Evolutionary conservation across 2,888 invertebrate genomes (phyloP), one percentile per base, ranked within the genome.

Genomic region (Tethea ocularis): DNA sequence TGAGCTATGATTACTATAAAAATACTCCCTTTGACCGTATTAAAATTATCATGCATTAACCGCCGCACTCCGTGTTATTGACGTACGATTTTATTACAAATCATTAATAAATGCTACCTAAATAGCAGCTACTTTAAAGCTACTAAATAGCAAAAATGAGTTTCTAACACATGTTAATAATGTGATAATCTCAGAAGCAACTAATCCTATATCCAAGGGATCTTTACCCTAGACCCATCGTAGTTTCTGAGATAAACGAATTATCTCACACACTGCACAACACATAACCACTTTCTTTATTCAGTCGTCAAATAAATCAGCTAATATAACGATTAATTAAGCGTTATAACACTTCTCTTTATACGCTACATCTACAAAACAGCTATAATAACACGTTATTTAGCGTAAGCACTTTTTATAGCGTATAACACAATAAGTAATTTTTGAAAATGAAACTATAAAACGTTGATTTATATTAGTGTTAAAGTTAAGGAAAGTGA

Each of bases 381-480:
- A 26, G 52, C 51, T 55, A 23, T 56, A 29, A 46, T 61, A 57
- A 57, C 61, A 59, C 62, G 54, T 59, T 33, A 33, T 33, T 33
- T 33, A 52, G 13, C 24, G 46, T 60, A 51, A 59, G 64, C 56
- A 59, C 63, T 63, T 57, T 57, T 46, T 36, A 54, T 56, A 56
- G 58, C 55, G 59, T 57, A 57, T 56, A 57, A 46, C 46, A 46
- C 46, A 46, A 6, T 61, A 58, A 57, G 51, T 59, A 63, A 62
- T 71, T 80, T 88, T 89, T 88, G 90, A 90, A 88, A 90, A 90
- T 89, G 89, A 89, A 89, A 86, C 87, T 68, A 72, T 62, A 53
- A 58, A 51, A 58, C 58, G 65, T 41, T 63, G 62, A 70, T 61
- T 56, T 58, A 61, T 55, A 55, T 59, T 46, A 46, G 7, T 46